phyloP scores from a whole-genome alignment of 2,888 invertebrate genomes.

The Mesorhabditis sp. region DNA sequence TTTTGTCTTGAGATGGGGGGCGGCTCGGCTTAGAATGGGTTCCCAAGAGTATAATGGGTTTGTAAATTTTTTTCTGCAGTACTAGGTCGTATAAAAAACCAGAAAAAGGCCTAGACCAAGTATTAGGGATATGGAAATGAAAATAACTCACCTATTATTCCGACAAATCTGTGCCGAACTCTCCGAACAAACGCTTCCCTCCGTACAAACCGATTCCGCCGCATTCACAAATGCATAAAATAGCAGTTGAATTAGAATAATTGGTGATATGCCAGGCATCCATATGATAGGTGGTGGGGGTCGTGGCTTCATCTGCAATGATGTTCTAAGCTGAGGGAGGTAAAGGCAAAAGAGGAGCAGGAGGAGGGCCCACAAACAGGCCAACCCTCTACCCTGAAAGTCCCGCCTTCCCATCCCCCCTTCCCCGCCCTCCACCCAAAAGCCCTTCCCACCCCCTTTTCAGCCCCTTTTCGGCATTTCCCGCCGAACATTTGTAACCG shows the following conservation, averaged over 20 bases:
- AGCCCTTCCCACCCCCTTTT: too few relatives aligned
- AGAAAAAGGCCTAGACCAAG: too few relatives aligned
- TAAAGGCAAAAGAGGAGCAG: neutral
- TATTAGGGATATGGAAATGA: too few relatives aligned
- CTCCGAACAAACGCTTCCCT: conserved; percentile 46
- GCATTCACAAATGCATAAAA: neutral
- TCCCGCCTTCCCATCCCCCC: conserved; percentile 6
- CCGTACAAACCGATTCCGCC: conserved; percentile 18
- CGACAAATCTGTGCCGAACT: conserved; percentile 50
- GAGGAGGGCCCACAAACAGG: neutral
- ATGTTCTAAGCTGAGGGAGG: neutral
- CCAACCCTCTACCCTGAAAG: neutral
- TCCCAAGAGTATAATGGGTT: too few relatives aligned
- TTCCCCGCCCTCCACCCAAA: too few relatives aligned
- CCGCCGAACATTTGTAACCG: too few relatives aligned
- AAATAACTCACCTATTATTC: conserved; percentile 50
- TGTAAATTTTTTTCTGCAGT: too few relatives aligned
- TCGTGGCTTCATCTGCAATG: neutral
- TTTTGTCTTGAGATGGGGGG: too few relatives aligned
- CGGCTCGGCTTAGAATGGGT: too few relatives aligned
- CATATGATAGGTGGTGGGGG: neutral
- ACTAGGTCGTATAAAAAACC: too few relatives aligned
- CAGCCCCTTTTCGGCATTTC: too few relatives aligned
- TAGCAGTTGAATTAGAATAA: neutral
- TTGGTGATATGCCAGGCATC: neutral